Conservation (phyloP, 2,113 vertebrate species). For the Spilogale gracilis region DNA sequence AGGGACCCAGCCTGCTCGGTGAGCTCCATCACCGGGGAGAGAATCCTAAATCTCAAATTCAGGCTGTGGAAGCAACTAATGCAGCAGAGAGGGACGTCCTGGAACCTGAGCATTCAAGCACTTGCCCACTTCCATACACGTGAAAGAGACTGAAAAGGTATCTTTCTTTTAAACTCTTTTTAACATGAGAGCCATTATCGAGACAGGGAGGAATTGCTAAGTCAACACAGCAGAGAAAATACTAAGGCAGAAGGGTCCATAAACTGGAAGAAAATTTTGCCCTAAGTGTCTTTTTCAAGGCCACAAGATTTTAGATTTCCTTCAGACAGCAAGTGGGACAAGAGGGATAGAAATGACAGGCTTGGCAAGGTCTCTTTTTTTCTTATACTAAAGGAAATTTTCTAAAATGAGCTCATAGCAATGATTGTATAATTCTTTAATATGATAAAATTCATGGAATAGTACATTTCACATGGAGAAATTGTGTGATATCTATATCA, state of each 20-base stretch:
- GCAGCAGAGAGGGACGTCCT: neutral
- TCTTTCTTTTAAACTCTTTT: neutral
- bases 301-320: neutral
- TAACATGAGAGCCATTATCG: neutral
- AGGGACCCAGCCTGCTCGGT: accelerated
- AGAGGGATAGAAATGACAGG: neutral
- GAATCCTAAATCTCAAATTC: neutral
- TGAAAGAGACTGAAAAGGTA: neutral
- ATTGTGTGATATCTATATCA: neutral
- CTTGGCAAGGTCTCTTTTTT: neutral
- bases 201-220: neutral
- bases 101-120: neutral
- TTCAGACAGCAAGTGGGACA: neutral
- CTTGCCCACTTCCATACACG: neutral
- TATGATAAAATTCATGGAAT: neutral
- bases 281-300: neutral
- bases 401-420: neutral
- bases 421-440: neutral
- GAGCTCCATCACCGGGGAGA: neutral
- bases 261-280: neutral
- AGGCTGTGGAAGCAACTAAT: neutral
- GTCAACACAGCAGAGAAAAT: neutral
- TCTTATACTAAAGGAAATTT: neutral
- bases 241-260: neutral
- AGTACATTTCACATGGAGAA: neutral